Base-by-base conservation (phyloP, 2,888 invertebrate species). In the Pilophorus perplexus region DNA sequence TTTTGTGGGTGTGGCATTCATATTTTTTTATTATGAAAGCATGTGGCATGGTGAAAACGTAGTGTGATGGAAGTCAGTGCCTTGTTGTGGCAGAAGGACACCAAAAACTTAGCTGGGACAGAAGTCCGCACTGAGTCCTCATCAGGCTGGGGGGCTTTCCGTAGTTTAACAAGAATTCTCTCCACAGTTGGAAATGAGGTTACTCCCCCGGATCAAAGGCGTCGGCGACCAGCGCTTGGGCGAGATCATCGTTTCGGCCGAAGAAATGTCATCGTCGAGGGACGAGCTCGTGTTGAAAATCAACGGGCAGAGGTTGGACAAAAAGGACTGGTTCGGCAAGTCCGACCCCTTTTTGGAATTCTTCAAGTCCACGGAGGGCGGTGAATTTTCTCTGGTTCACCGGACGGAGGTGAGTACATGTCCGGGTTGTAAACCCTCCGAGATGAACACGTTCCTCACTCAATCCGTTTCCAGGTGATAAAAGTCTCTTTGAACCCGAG, bases 401-500 rank as follows among this genome's bases (percentile, higher is more conserved):
- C 79, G 81, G 72, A 82, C 81, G 40, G 83, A 83, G 73, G 78
- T 70, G 50, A 42, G 22, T 54, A 2, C 14, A 16, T n/a, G n/a
- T n/a, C n/a, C n/a, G n/a, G n/a, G n/a, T n/a, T n/a, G n/a, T n/a
- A 12, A 37, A 12, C 12, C 12, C 37, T 37, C n/a, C n/a, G n/a
- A n/a, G n/a, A n/a, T n/a, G n/a, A n/a, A n/a, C n/a, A n/a, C n/a
- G n/a, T n/a, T n/a, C n/a, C n/a, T n/a, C n/a, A n/a, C n/a, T n/a
- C n/a, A n/a, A n/a, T n/a, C n/a, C n/a, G n/a, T 46, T 60, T 40
- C 22, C 62, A 70, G 70, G 70, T 78, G 22, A 76, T 79, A 54
- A 80, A 78, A 72, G 79, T 78, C 68, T 80, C 79, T 8, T 72
- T 80, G 42, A 80, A 82, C 72, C 83, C 84, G 12, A 77, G 76